Evolutionary conservation across 1,140 invertebrate species (phyloP).

Genomic region (Nylanderia fulva): DNA sequence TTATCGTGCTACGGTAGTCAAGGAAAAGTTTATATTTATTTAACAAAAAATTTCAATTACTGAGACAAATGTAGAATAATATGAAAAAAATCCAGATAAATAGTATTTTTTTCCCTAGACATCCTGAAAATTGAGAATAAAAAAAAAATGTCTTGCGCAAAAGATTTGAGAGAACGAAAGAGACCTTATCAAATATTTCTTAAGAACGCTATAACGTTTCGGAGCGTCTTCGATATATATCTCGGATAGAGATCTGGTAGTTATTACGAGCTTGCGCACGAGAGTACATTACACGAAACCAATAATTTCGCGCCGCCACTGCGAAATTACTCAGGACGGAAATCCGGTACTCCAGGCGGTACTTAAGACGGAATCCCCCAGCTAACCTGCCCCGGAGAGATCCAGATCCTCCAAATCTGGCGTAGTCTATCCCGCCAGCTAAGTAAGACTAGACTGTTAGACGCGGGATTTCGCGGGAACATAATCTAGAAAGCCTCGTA

Average conservation of each 20-base stretch:
- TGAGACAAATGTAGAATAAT: no score
- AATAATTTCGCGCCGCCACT: constrained; percentile 4
- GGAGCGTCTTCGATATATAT: no score
- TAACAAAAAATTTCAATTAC: no score
- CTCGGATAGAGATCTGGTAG: no score
- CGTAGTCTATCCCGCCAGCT: constrained; percentile 33
- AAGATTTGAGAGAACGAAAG: no score
- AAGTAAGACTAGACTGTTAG: constrained; percentile 51
- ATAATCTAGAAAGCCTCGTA: constrained; percentile 53
- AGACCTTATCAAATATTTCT: neutral
- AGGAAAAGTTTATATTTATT: no score
- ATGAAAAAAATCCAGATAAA: no score
- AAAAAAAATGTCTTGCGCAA: neutral
- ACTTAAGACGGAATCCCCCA: constrained; percentile 45
- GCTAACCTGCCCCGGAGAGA: neutral
- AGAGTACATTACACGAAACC: constrained; percentile 12
- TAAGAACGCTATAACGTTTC: neutral
- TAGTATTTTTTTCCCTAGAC: no score
- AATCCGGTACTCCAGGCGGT: constrained; percentile 33
- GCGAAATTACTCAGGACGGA: constrained; percentile 46
- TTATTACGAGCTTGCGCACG: neutral
- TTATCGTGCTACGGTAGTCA: no score
- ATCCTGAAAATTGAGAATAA: no score
- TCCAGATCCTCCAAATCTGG: constrained; percentile 34
- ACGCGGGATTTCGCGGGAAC: constrained; percentile 42